Conservation (phyloP, 2,797 vertebrate species). For the Smutsia temminckii region DNA sequence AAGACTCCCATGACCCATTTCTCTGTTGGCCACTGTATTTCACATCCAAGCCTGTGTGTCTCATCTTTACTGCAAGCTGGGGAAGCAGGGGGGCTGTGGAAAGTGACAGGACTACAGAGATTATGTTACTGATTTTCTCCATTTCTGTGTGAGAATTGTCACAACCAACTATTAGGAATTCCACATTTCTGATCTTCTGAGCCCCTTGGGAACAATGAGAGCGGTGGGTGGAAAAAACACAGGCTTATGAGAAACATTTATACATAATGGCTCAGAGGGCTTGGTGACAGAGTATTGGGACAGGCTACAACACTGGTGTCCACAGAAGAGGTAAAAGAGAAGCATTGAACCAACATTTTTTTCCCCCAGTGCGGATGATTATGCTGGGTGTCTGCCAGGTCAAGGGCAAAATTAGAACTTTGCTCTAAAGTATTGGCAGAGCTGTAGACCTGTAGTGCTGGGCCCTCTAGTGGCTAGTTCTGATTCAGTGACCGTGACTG, state of each 20-base stretch:
- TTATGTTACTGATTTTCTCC: slow-evolving; percentile 17
- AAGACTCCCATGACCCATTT: background rate
- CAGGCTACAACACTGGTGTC: background rate
- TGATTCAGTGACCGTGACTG: background rate
- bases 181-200: slow-evolving; percentile 9
- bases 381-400: background rate
- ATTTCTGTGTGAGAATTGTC: background rate
- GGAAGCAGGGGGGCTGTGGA: background rate
- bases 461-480: slow-evolving; percentile 70
- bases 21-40: background rate
- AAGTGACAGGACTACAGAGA: background rate
- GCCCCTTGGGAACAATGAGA: background rate
- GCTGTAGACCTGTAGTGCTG: background rate
- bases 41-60: background rate
- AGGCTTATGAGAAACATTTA: background rate
- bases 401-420: background rate
- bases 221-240: background rate
- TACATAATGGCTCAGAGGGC: background rate
- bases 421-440: background rate
- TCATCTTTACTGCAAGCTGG: background rate
- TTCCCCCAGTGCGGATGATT: background rate
- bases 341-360: background rate
- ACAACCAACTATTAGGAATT: slow-evolving; percentile 34
- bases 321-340: background rate
- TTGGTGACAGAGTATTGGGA: background rate